Percentiles rank a stretch among this genome's conserved stretches.
Conservation (phyloP, 2,888 invertebrate species). For the Caenorhabditis sp. region DNA sequence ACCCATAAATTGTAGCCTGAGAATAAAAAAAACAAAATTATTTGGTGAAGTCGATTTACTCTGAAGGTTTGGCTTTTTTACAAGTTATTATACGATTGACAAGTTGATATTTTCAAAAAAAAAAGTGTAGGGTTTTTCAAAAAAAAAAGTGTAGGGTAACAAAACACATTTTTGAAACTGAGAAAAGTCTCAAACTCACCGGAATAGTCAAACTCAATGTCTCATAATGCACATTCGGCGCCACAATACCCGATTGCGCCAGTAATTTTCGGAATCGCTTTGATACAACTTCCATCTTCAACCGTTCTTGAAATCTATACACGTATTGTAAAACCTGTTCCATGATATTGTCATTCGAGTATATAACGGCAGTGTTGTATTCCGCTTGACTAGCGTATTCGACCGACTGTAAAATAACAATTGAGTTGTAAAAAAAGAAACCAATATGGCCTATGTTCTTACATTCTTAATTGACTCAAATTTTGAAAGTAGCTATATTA, state of each 20-base stretch:
- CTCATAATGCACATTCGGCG: not conserved
- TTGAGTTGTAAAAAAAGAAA: no score
- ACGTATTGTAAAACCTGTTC: not conserved
- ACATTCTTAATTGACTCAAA: no score
- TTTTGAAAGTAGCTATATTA: no score
- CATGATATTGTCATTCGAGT: not conserved
- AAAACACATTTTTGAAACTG: not conserved
- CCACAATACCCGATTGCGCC: not conserved
- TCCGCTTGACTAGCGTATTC: not conserved
- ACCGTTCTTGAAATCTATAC: not conserved
- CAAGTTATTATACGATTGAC: no score
- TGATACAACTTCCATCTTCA: not conserved
- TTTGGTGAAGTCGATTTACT: no score
- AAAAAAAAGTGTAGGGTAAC: no score
- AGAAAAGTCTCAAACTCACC: not conserved
- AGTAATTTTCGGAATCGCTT: not conserved
- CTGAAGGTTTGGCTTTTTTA: no score
- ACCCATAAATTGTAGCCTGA: no score
- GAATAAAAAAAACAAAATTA: no score
- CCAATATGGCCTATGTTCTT: no score
- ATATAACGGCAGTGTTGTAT: not conserved
- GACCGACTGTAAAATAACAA: not conserved
- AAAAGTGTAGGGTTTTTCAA: no score
- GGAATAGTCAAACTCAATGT: not conserved
- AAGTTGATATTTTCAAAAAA: no score